These are phyloP conservation scores for Trichopoda pennipes DNA, from an alignment of 2,888 invertebrate genomes.

Conservation along the genomic window DNA sequence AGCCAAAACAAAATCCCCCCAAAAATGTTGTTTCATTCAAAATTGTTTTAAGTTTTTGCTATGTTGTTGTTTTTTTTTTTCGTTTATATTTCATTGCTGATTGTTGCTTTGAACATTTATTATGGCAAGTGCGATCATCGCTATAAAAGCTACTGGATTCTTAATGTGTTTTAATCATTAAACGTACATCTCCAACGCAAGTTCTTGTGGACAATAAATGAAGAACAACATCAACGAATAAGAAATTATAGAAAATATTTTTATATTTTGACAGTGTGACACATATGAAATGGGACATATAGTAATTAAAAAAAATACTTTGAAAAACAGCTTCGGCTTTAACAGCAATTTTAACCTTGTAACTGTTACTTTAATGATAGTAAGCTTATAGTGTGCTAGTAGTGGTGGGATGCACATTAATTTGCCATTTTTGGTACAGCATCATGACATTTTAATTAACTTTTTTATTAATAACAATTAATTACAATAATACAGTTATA, in stretches of 20 bases:
- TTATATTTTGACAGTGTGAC: constrained; percentile 30
- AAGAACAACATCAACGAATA: constrained; percentile 11
- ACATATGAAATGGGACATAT: background rate
- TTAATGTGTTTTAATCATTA: constrained; percentile 81
- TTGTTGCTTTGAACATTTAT: constrained; percentile 41
- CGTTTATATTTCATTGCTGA: constrained; percentile 32
- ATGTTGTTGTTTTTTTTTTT: constrained; percentile 22
- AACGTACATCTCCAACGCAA: constrained; percentile 69
- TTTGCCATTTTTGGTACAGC: too few relatives aligned
- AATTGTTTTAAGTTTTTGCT: constrained; percentile 33
- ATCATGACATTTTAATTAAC: too few relatives aligned
- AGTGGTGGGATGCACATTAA: too few relatives aligned
- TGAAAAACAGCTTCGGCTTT: too few relatives aligned
- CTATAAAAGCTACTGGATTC: constrained; percentile 78
- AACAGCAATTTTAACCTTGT: too few relatives aligned
- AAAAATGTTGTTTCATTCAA: constrained; percentile 48
- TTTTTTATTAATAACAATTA: too few relatives aligned
- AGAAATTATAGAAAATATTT: constrained; percentile 47
- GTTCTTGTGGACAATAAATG: constrained; percentile 31
- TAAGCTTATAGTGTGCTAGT: too few relatives aligned
- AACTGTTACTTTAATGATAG: too few relatives aligned
- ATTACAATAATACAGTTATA: too few relatives aligned
- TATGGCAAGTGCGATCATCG: constrained; percentile 72
- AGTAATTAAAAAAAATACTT: too few relatives aligned
- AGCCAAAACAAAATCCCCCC: constrained; percentile 15